A percentile compares a stretch with the other conserved stretches of the same genome.
Evolutionary conservation across 2,797 vertebrate species (phyloP).

Genomic region (Pelodytes ibericus): DNA sequence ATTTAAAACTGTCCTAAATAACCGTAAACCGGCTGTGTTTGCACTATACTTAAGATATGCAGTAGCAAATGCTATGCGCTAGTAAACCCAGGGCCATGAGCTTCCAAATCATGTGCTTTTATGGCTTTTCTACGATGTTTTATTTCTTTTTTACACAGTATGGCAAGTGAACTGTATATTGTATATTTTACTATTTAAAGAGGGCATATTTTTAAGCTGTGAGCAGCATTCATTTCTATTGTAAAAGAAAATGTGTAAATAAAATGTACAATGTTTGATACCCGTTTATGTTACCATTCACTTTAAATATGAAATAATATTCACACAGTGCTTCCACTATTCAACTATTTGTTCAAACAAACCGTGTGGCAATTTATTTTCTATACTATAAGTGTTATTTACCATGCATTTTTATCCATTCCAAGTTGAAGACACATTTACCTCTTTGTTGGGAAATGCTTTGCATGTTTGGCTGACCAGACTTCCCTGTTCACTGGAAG

Average conservation of each 20-base stretch:
- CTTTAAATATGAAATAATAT: background rate
- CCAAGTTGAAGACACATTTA: slow-evolving; percentile 14
- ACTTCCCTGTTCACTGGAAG: too few relatives aligned
- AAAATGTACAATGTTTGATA: slow-evolving; percentile 23
- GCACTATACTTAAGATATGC: slow-evolving; percentile 72
- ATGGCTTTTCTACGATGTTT: slow-evolving; percentile 72
- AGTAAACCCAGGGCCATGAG: background rate
- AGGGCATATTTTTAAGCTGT: slow-evolving; percentile 19
- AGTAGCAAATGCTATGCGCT: slow-evolving; percentile 58
- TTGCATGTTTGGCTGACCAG: too few relatives aligned
- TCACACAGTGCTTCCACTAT: slow-evolving; percentile 26
- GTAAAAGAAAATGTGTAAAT: slow-evolving; percentile 25
- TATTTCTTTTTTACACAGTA: slow-evolving; percentile 73
- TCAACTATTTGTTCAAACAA: slow-evolving; percentile 11
- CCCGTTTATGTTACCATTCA: background rate
- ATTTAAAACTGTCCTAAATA: slow-evolving; percentile 71
- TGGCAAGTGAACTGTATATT: slow-evolving; percentile 66
- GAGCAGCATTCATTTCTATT: background rate
- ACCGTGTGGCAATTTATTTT: slow-evolving; percentile 25
- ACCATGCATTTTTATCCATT: slow-evolving; percentile 7
- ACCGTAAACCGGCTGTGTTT: slow-evolving; percentile 61
- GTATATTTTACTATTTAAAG: slow-evolving; percentile 77
- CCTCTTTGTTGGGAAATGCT: slow-evolving; percentile 36
- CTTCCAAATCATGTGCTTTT: slow-evolving; percentile 71
- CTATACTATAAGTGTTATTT: slow-evolving; percentile 16